phyloP scores from a whole-genome alignment of 2,888 invertebrate genomes.

The Agrochola litura region DNA sequence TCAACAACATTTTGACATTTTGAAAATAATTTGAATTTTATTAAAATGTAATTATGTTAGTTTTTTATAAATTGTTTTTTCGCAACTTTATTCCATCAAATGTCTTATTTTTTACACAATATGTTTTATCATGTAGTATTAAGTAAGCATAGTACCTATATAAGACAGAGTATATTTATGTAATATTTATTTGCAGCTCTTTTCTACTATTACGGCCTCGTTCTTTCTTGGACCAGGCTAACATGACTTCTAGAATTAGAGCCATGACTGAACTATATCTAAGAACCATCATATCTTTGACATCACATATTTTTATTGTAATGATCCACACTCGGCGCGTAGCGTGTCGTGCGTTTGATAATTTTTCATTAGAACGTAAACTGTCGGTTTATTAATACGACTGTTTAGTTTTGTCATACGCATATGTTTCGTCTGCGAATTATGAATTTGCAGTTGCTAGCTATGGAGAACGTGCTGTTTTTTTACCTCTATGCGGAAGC shows the following conservation, averaged over 20 bases:
- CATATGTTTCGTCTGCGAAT: conserved; percentile 13
- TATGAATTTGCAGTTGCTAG: conserved; percentile 21
- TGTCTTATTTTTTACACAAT: neutral
- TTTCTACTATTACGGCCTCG: conserved; percentile 4
- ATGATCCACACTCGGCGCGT: neutral
- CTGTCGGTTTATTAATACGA: conserved; percentile 14
- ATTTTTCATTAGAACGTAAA: conserved; percentile 2
- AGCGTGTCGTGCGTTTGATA: conserved; percentile 21
- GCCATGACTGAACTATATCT: conserved; percentile 24
- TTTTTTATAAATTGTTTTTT: neutral
- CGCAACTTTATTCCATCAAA: neutral
- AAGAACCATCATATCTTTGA: conserved; percentile 1
- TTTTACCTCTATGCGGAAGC: no score
- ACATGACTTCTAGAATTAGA: conserved; percentile 23
- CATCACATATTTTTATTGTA: conserved; percentile 19
- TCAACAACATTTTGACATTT: conserved; percentile 8
- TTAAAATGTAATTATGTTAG: neutral
- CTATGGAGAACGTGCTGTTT: neutral
- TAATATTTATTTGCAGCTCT: conserved; percentile 16
- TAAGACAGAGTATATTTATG: neutral
- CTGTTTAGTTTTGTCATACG: neutral
- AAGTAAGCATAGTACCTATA: neutral
- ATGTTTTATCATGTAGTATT: neutral
- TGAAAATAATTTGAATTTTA: no score
- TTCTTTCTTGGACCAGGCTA: neutral